Percentiles rank a stretch among this genome's conserved stretches.
phyloP scores from a whole-genome alignment of 2,888 invertebrate species.

The Zaprionus bogoriensis region DNA sequence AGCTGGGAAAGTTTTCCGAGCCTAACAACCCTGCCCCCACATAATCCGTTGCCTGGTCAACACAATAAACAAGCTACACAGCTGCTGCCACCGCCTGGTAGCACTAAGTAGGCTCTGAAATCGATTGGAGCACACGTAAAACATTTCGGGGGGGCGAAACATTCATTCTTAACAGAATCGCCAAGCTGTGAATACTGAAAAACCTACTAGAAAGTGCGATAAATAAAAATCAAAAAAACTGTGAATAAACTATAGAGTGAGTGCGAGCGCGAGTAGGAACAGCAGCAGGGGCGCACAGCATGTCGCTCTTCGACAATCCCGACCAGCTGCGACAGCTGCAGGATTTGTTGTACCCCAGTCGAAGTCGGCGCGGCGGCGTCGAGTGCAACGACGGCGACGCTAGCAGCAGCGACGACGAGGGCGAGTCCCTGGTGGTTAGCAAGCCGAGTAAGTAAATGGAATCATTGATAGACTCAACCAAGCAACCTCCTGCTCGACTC shows the following conservation, averaged over 20 bases:
- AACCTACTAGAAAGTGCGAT: neutral
- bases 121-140: conserved; percentile 30
- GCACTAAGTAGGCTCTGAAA: conserved; percentile 40
- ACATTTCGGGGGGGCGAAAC: neutral
- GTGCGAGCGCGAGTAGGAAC: neutral
- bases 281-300: conserved; percentile 23
- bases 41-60: conserved; percentile 33
- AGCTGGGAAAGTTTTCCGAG: neutral
- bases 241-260: neutral
- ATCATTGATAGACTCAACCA: neutral
- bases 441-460: conserved; percentile 64
- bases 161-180: conserved; percentile 24
- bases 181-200: conserved; percentile 19
- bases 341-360: conserved; percentile 71
- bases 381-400: conserved; percentile 60
- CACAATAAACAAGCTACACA: conserved; percentile 45
- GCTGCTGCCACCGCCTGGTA: conserved; percentile 10
- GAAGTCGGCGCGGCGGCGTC: conserved; percentile 48
- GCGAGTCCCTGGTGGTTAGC: conserved; percentile 43
- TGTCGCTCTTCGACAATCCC: conserved; percentile 80
- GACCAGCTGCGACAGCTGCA: conserved; percentile 74
- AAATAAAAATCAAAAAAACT: neutral
- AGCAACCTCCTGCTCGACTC: too few relatives aligned
- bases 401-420: conserved; percentile 74
- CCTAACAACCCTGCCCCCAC: neutral